phyloP scores from a whole-genome alignment of 2,113 vertebrate genomes.

The Pomatorhinus ruficollis region DNA sequence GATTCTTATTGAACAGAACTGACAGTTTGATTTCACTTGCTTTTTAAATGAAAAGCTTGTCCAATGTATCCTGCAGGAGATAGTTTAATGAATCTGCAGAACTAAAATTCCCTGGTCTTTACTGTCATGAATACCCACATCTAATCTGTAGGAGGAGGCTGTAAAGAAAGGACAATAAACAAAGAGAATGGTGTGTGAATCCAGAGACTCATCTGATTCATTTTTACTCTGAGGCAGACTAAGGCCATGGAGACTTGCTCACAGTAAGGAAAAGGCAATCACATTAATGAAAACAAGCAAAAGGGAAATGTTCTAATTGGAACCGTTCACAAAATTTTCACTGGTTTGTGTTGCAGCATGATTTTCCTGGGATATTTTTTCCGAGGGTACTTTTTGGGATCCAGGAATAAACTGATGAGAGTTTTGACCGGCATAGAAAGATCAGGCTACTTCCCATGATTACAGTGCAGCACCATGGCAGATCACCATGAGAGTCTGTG shows the following conservation, averaged over 20 bases:
- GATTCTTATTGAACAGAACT: neutral
- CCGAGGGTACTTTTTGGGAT: neutral
- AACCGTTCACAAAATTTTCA: neutral
- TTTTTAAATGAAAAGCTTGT: neutral
- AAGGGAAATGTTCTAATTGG: neutral
- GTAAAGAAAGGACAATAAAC: neutral
- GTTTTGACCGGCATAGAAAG: neutral
- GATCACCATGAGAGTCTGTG: accelerated
- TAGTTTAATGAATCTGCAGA: neutral
- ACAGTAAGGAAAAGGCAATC: neutral
- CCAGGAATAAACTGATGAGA: neutral
- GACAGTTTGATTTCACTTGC: neutral
- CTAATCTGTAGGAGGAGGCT: neutral
- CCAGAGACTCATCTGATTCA: neutral
- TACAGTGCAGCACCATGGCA: neutral
- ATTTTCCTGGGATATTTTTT: neutral
- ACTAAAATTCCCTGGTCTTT: neutral
- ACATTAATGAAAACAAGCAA: neutral
- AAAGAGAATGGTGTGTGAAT: neutral
- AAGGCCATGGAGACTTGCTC: neutral
- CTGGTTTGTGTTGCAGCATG: neutral
- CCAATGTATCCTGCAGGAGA: neutral
- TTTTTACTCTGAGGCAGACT: neutral
- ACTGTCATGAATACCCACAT: neutral
- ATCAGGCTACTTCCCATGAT: neutral